phyloP scores from a whole-genome alignment of 2,797 vertebrate genomes.

The Florisuga fusca region DNA sequence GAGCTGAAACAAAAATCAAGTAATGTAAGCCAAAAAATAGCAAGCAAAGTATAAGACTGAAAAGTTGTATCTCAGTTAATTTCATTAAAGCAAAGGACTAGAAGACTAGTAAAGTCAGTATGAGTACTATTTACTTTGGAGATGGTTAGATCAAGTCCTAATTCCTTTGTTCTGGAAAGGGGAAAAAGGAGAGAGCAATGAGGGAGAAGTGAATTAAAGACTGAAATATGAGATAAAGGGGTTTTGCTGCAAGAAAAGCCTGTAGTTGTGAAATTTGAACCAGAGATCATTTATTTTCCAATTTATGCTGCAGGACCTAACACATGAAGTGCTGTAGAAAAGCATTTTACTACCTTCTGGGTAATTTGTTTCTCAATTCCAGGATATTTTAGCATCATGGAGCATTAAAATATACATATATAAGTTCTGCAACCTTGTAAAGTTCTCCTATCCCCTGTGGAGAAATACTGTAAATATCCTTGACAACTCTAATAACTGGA shows the following conservation, averaged over 20 bases:
- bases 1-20: not conserved
- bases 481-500: conserved; percentile 75
- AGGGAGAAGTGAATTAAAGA: not conserved
- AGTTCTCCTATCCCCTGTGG: conserved; percentile 33
- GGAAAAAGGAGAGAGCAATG: not conserved
- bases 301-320: not conserved
- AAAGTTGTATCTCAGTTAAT: not conserved
- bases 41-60: not conserved
- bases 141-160: not conserved
- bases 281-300: conserved; percentile 12
- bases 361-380: conserved; percentile 30
- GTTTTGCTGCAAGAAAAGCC: not conserved
- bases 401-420: not conserved
- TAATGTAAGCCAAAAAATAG: not conserved
- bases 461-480: conserved; percentile 66
- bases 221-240: not conserved
- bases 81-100: not conserved
- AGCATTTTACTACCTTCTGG: not conserved
- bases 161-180: not conserved
- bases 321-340: not conserved
- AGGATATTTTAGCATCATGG: not conserved
- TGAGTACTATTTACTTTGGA: not conserved
- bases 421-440: conserved; percentile 34
- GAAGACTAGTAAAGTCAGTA: not conserved
- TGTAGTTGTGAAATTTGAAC: not conserved